A percentile compares a stretch with the other conserved stretches of the same genome.
Evolutionary conservation across 2,888 invertebrate genomes (phyloP).

Genomic region (Stegophylla sp.): DNA sequence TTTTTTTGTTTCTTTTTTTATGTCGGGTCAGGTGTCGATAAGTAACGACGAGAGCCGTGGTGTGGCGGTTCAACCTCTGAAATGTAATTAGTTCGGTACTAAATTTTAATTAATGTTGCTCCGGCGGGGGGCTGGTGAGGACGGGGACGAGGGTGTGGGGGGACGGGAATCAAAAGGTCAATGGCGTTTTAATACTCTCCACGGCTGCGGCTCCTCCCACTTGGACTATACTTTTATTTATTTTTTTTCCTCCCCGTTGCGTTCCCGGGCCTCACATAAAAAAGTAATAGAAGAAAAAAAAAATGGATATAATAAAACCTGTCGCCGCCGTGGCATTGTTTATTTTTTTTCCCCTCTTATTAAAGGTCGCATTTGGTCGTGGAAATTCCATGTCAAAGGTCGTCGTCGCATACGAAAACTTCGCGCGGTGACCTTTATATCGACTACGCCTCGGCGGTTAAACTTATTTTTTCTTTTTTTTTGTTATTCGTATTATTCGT

Average conservation of each 20-base stretch:
- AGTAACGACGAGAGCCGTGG: constrained; percentile 55
- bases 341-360: constrained; percentile 50
- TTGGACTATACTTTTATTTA: constrained; percentile 44
- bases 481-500: constrained; percentile 29
- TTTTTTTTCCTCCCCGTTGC: constrained; percentile 4
- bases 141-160: too few relatives aligned
- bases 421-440: constrained; percentile 40
- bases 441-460: constrained; percentile 20
- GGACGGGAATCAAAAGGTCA: constrained; percentile 43
- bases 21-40: constrained; percentile 55
- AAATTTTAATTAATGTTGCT: constrained; percentile 57
- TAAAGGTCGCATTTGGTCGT: constrained; percentile 53
- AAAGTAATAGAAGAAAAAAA: constrained; percentile 25
- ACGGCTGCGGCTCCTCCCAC: constrained; percentile 49
- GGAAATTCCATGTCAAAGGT: constrained; percentile 52
- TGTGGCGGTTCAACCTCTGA: constrained; percentile 38
- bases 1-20: background rate
- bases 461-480: constrained; percentile 11
- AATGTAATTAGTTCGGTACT: constrained; percentile 55
- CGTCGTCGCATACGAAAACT: constrained; percentile 45
- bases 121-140: background rate
- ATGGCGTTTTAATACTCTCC: constrained; percentile 56
- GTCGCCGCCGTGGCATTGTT: constrained; percentile 29
- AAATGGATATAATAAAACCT: constrained; percentile 47
- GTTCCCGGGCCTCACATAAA: constrained; percentile 19